Base-by-base conservation (phyloP, 2,113 vertebrate genomes). In the Kryptolebias marmoratus region DNA sequence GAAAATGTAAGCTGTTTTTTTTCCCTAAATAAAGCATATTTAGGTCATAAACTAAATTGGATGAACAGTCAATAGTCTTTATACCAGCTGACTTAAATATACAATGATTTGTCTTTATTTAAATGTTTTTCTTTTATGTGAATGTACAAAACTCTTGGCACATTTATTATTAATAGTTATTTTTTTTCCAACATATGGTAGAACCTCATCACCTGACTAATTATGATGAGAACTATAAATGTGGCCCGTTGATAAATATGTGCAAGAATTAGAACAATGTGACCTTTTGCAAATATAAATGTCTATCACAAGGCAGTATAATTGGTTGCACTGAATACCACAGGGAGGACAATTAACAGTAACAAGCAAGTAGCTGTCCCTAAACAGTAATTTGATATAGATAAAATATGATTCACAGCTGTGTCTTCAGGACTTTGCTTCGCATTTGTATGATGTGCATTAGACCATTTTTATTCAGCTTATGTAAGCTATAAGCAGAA, bases 221-320 rank as follows among this genome's bases (percentile, higher is more conserved):
- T 79, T 82, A 84, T 82, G 64, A 75, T 45, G 7, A 49, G 18
- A 13, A 32, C 59, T 52, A n/a, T 65, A 57, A 74, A 47, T 68
- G 31, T 75, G 66, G 77, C 79, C 58, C 56, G 47, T 80, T 86
- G 71, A 87, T 85, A 84, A 91, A 90, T 88, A 87, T 82, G 80
- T 56, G 82, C 71, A 47, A 77, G 75, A 89, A 88, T 73, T 82
- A 82, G 71, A 84, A 83, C 80, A 76, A 64, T 64, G 83, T 89
- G 90, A 93, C 88, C 88, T 93, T 92, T 92, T 79, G 75, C 79
- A 73, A 81, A 79, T 78, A 79, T 77, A 89, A 88, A 87, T 83
- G 81, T 87, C 81, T 85, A 77, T 76, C 71, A 75, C 75, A 85
- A 85, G 82, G 89, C 67, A 28, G 66, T 85, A 57, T 89, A 93